Conservation (phyloP, 2,888 invertebrate species). For the Aphodius sticticus region DNA sequence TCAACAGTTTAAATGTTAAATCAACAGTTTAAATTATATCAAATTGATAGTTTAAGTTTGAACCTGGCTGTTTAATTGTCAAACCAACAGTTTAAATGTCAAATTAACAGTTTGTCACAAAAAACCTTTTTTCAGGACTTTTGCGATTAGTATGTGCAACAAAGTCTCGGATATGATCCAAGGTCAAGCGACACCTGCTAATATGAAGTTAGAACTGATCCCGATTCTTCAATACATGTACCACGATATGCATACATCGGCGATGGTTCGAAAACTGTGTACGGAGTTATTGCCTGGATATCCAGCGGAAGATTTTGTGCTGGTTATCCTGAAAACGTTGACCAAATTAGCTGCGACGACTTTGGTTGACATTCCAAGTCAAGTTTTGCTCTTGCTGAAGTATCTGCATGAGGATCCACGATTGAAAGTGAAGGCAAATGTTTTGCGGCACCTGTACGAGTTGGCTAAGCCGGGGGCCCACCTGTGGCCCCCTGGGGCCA, state of each 20-base stretch:
- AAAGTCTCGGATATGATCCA: conserved; percentile 96
- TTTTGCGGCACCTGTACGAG: conserved; percentile 71
- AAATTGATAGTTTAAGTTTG: neutral
- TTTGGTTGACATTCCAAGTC: conserved; percentile 88
- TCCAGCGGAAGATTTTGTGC: conserved; percentile 81
- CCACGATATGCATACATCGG: conserved; percentile 71
- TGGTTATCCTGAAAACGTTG: conserved; percentile 84
- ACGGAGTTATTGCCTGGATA: conserved; percentile 78
- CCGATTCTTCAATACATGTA: conserved; percentile 94
- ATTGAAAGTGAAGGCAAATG: conserved; percentile 72
- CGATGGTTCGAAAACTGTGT: conserved; percentile 77
- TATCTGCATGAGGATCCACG: conserved; percentile 76
- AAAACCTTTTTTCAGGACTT: conserved; percentile 68
- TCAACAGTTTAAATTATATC: neutral
- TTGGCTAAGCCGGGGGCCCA: conserved; percentile 79
- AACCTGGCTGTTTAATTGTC: neutral
- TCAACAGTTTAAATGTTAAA: neutral
- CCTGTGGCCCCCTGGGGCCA: conserved; percentile 73
- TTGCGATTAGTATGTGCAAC: conserved; percentile 94
- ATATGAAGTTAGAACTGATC: conserved; percentile 89
- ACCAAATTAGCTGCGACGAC: conserved; percentile 90
- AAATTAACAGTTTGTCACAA: neutral
- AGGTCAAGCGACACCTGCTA: conserved; percentile 89
- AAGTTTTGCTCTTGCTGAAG: conserved; percentile 72
- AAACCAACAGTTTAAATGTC: neutral